Percentiles rank a stretch among this genome's conserved stretches.
Evolutionary conservation across 2,797 vertebrate species (phyloP).

Genomic region (Sebastes itinus): DNA sequence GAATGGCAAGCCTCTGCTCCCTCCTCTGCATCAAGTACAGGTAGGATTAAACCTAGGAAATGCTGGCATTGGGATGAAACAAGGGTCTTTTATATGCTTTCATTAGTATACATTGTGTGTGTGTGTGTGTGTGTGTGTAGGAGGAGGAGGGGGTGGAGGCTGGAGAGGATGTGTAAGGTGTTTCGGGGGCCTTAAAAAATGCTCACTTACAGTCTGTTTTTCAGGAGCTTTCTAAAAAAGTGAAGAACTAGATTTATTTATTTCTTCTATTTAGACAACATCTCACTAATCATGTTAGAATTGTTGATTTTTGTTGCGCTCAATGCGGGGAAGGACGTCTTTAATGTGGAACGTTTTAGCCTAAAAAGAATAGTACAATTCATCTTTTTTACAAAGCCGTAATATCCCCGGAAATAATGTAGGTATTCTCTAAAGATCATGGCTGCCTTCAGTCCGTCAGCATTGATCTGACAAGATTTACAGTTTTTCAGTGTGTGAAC

Average conservation of each 20-base stretch:
- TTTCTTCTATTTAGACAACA: neutral
- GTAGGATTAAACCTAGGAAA: constrained; percentile 80
- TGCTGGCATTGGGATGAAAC: constrained; percentile 22
- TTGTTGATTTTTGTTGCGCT: constrained; percentile 9
- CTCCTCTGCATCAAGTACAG: constrained; percentile 98
- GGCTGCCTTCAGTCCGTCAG: neutral
- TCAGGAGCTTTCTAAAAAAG: neutral
- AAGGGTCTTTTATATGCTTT: constrained; percentile 23
- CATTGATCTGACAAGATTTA: neutral
- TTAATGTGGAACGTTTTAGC: constrained; percentile 1
- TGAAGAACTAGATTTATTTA: neutral
- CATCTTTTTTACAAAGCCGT: constrained; percentile 23
- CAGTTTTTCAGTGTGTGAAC: constrained; percentile 17
- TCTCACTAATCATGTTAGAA: neutral
- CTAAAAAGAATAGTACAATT: neutral
- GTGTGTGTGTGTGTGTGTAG: neutral
- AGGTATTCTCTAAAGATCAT: neutral
- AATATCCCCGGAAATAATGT: neutral
- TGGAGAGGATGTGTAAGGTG: constrained; percentile 4
- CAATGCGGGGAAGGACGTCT: neutral
- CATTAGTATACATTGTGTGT: constrained; percentile 13
- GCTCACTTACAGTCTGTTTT: neutral
- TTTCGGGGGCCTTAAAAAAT: constrained; percentile 11
- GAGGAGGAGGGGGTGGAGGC: neutral
- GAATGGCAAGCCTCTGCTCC: constrained; percentile 96